A percentile compares a stretch with the other conserved stretches of the same genome.
Evolutionary conservation across 2,113 vertebrate species (phyloP).

Genomic region (Antennarius striatus): DNA sequence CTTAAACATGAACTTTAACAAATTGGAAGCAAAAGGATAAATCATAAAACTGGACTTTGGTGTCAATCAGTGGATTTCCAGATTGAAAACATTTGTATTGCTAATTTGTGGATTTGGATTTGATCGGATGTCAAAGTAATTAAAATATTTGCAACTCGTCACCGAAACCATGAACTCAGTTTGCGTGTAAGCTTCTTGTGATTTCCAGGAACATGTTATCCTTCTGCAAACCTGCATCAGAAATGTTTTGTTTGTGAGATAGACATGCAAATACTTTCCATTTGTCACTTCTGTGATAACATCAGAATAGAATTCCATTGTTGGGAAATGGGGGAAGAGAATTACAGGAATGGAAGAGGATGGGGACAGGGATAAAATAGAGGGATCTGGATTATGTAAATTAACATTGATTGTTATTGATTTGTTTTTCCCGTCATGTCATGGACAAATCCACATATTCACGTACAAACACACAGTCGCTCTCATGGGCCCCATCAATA

Average conservation of each 20-base stretch:
- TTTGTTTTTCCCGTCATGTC: constrained; percentile 27
- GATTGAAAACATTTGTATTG: too few species aligned
- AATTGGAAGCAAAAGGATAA: too few species aligned
- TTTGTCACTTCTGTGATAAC: not conserved
- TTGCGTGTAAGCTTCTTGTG: not conserved
- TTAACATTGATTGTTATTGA: constrained; percentile 29
- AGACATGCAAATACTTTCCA: not conserved
- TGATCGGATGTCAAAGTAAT: constrained; percentile 12
- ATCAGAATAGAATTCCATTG: not conserved
- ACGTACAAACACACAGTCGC: constrained; percentile 3
- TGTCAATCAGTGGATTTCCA: too few species aligned
- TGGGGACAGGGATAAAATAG: not conserved
- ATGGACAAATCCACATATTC: constrained; percentile 23
- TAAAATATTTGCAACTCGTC: not conserved
- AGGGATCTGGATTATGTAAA: constrained; percentile 13
- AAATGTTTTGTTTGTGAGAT: not conserved
- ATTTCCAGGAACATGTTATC: not conserved
- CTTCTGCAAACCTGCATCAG: not conserved
- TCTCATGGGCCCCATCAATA: constrained; percentile 54
- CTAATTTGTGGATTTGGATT: too few species aligned
- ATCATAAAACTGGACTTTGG: too few species aligned
- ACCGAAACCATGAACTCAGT: not conserved
- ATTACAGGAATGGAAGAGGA: constrained; percentile 4
- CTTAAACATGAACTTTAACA: too few species aligned
- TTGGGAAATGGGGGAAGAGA: constrained; percentile 3